Base-by-base conservation (phyloP, 37 sponge, comb jelly and placozoan species). In the Ianthella basta region DNA sequence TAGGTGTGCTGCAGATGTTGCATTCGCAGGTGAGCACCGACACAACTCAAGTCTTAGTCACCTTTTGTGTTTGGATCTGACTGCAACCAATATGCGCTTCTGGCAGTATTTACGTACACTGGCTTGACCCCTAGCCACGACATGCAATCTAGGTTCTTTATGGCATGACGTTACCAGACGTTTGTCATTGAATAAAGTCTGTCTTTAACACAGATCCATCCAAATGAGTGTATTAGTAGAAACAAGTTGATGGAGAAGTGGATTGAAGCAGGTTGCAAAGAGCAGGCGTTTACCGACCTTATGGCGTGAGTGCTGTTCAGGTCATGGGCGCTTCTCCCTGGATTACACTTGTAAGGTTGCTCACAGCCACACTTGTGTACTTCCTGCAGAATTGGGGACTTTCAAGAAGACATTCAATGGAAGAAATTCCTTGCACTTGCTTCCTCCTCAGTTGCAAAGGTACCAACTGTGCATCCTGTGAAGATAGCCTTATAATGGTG, bases 401-500 rank as follows among this genome's bases (percentile, higher is more conserved):
- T 64, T 64, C 37, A 60, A 60, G 93, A 89, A 24, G 84, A 94
- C 27, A 57, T 97, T 33, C 83, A 90, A 27, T 97, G 97, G 97
- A 65, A 86, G 81, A 92, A 95, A 39, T 83, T 97, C 67, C 81
- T 97, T 0, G 85, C 93, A 23, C 84, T 97, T 18, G 83, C 96
- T 15, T 97, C 93, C 60, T 87, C 97, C 56, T 88, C 97, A 60
- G 78, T 96, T 32, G 94, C 91, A 59, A 89, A 88, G 60, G 95
- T 93, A 29, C 0, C 56, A 2, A 39, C 74, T 8, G 38, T 81
- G 82, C 54, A 59, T 59, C 56, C 13, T 67, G 1, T 40, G 24
- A 16, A 3, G n/a, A n/a, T n/a, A n/a, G n/a, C n/a, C n/a, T n/a
- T n/a, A n/a, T n/a, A n/a, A n/a, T n/a, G n/a, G n/a, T n/a, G n/a